Evolutionary conservation across 1,140 invertebrate species (phyloP).

Genomic region (Adoxophyes honmai): DNA sequence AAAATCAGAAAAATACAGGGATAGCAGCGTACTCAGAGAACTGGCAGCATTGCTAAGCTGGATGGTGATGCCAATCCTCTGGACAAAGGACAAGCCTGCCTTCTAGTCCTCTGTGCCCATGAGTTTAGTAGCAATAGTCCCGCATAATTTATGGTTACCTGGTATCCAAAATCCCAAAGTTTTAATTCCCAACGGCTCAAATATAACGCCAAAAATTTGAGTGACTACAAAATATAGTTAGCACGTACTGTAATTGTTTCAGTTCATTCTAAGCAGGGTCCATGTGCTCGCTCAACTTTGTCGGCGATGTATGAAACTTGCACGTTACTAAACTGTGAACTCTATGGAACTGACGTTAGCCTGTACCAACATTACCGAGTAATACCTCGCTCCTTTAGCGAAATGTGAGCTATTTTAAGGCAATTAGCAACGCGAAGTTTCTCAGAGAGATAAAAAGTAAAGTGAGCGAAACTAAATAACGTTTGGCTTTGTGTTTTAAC

Average conservation of each 20-base stretch:
- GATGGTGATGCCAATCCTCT: no score
- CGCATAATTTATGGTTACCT: no score
- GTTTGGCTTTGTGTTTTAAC: no score
- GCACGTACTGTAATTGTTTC: conserved; percentile 12
- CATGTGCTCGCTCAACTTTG: conserved; percentile 7
- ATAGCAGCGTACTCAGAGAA: no score
- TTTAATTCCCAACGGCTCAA: no score
- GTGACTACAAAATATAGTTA: no score
- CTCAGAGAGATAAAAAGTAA: not conserved
- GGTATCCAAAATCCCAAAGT: no score
- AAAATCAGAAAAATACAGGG: no score
- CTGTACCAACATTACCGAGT: not conserved
- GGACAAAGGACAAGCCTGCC: no score
- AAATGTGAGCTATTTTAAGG: conserved; percentile 1
- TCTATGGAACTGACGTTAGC: conserved; percentile 8
- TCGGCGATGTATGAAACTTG: conserved; percentile 10
- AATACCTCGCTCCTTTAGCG: not conserved
- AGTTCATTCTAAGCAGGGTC: not conserved
- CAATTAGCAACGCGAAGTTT: not conserved
- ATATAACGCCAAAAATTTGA: no score
- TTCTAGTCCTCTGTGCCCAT: no score
- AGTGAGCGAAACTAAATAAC: not conserved
- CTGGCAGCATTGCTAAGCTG: no score
- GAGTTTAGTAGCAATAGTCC: not conserved
- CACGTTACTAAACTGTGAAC: not conserved